These are phyloP conservation scores for Hemicordylus capensis DNA, from an alignment of 2,113 vertebrate species.

Conservation along the genomic window DNA sequence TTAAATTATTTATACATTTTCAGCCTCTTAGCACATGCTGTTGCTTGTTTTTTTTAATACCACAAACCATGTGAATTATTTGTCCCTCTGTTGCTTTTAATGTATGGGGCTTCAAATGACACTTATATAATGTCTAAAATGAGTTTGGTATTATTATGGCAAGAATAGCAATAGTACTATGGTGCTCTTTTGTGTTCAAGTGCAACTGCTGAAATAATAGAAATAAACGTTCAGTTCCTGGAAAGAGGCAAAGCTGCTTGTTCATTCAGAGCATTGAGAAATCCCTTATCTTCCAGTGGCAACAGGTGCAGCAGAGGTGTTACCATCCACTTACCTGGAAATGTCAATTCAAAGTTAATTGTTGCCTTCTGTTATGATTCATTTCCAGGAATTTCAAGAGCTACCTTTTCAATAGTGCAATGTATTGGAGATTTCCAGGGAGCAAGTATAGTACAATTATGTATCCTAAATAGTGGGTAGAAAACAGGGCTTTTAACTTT, in stretches of 20 bases:
- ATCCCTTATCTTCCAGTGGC: slow-evolving; percentile 7
- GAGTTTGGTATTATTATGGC: slow-evolving; percentile 11
- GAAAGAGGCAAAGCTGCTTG: neutral
- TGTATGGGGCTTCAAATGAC: neutral
- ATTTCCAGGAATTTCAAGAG: slow-evolving; percentile 52
- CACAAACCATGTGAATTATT: neutral
- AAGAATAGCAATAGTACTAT: neutral
- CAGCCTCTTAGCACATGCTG: too few relatives aligned
- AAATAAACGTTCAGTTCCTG: slow-evolving; percentile 10
- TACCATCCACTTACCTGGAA: slow-evolving; percentile 30
- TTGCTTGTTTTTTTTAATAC: neutral
- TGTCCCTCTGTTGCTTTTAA: neutral
- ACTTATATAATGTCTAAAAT: neutral
- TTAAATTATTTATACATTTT: too few relatives aligned
- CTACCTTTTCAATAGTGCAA: slow-evolving; percentile 21
- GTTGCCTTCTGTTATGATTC: slow-evolving; percentile 32
- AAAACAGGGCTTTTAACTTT: slow-evolving; percentile 14
- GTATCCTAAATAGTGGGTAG: neutral
- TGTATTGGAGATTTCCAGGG: neutral
- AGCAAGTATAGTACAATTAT: neutral
- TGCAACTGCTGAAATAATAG: neutral
- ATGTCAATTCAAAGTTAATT: slow-evolving; percentile 37
- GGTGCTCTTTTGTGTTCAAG: neutral
- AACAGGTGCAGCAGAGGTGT: neutral
- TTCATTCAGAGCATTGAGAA: slow-evolving; percentile 6